These are phyloP conservation scores for Apomyelois bistriatella DNA, from an alignment of 2,888 invertebrate species.

Conservation along the genomic window DNA sequence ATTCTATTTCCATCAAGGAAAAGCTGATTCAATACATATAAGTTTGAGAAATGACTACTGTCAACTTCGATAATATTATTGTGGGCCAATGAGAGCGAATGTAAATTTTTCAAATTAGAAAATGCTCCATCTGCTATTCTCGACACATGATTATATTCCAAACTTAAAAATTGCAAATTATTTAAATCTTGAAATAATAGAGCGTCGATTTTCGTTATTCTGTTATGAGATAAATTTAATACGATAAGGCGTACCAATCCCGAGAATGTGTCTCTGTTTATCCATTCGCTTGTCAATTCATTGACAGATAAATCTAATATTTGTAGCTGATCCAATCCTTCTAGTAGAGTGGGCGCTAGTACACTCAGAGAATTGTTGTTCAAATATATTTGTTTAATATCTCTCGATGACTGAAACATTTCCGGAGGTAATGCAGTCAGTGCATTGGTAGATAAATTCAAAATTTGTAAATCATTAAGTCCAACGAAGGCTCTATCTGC, in stretches of 20 bases:
- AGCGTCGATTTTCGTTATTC: slow-evolving; percentile 84
- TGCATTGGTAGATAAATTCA: slow-evolving; percentile 90
- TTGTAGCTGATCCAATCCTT: slow-evolving; percentile 86
- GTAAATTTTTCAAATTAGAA: slow-evolving; percentile 86
- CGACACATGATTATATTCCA: slow-evolving; percentile 85
- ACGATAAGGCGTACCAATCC: slow-evolving; percentile 86
- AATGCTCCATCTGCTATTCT: slow-evolving; percentile 87
- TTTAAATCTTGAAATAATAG: slow-evolving; percentile 87
- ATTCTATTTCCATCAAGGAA: slow-evolving; percentile 88
- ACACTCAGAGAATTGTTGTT: slow-evolving; percentile 89
- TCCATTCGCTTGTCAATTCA: slow-evolving; percentile 87
- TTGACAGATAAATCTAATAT: slow-evolving; percentile 87
- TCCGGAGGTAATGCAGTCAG: slow-evolving; percentile 88
- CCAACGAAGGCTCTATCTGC: slow-evolving; percentile 88
- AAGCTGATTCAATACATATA: slow-evolving; percentile 86
- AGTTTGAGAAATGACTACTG: slow-evolving; percentile 84
- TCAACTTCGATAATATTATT: slow-evolving; percentile 86
- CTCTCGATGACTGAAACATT: slow-evolving; percentile 86
- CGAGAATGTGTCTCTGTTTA: slow-evolving; percentile 88
- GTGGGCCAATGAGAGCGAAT: slow-evolving; percentile 86
- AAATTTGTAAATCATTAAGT: slow-evolving; percentile 82
- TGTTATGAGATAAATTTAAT: slow-evolving; percentile 87
- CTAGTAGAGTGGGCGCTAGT: slow-evolving; percentile 86
- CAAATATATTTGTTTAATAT: slow-evolving; percentile 85
- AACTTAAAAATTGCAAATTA: slow-evolving; percentile 86